Evolutionary conservation across 2,888 invertebrate genomes (phyloP), one percentile per base, ranked within the genome.

Genomic region (Eulithis prunata): DNA sequence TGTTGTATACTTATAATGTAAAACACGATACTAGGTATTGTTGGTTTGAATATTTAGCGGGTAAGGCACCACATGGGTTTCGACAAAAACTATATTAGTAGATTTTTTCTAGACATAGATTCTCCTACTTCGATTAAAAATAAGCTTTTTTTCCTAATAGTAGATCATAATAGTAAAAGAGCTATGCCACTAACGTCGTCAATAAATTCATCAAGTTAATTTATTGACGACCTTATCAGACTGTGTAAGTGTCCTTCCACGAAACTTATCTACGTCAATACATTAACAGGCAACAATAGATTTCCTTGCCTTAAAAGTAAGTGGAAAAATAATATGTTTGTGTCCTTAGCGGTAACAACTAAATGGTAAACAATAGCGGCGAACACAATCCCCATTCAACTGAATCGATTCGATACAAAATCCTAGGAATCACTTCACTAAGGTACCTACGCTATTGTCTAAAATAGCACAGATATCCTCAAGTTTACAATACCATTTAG

Each of bases 351-450:
- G 79, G 78, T 41, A 57, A 55, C 47, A 49, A 49, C 38, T 60
- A 59, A 51, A 12, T 41, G 11, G 57, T 14, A 85, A 85, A 91
- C 88, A 89, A 89, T 85, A 82, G 78, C 77, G 72, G 69, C 66
- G 12, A 73, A 62, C 61, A 74, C 57, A 77, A 89, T 89, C 89
- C 83, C 78, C 80, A 57, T 63, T 59, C 54, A 59, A 46, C 56
- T 56, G 84, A 89, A 78, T 75, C 80, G 80, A 80, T 84, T 85
- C 84, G 83, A 81, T 78, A 78, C 78, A 77, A 65, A 73, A 69
- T 83, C 86, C 80, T 82, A 87, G 87, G 88, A 82, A 77, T 72
- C 72, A 75, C 87, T 88, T 72, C 71, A 75, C 87, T 88, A 21
- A 21, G 21, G 21, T 88, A 86, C 82, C 82, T 75, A 38, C 0